These are phyloP conservation scores for Octopus sinensis DNA, from an alignment of 1,140 invertebrate species.

Conservation along the genomic window DNA sequence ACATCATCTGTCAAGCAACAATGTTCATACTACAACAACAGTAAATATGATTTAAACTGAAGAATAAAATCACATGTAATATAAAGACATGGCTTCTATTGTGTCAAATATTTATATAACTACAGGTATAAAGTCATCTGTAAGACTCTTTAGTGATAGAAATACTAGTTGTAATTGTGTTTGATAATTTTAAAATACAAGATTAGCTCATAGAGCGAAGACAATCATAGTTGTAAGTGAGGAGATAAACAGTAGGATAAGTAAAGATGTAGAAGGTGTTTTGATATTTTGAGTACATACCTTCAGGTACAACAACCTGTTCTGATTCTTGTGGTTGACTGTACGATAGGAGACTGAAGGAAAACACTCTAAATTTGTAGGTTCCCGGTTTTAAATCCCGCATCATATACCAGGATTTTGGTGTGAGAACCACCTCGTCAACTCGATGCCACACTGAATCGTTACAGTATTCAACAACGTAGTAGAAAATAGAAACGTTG, in stretches of 20 bases:
- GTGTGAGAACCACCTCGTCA: conserved; percentile 54
- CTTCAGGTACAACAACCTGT: neutral
- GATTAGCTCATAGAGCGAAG: too few relatives aligned
- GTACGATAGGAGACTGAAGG: conserved; percentile 35
- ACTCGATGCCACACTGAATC: conserved; percentile 70
- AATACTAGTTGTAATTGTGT: neutral
- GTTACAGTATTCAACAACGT: conserved; percentile 78
- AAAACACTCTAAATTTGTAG: conserved; percentile 36
- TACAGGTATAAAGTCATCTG: neutral
- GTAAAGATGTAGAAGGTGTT: neutral
- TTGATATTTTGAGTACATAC: neutral
- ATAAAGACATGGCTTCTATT: too few relatives aligned
- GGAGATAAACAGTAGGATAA: neutral
- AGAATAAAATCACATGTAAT: too few relatives aligned
- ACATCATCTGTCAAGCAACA: too few relatives aligned
- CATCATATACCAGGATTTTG: conserved; percentile 24
- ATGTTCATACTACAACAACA: too few relatives aligned
- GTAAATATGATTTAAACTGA: too few relatives aligned
- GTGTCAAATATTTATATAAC: too few relatives aligned
- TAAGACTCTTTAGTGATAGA: neutral
- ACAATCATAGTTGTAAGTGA: neutral
- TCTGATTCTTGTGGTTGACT: conserved; percentile 27
- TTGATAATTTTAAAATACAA: too few relatives aligned
- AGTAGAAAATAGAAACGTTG: conserved; percentile 75
- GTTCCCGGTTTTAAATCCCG: conserved; percentile 24